Percentiles rank a stretch among this genome's conserved stretches.
Conservation (phyloP, 1,140 invertebrate genomes). For the Bombus superbus region DNA sequence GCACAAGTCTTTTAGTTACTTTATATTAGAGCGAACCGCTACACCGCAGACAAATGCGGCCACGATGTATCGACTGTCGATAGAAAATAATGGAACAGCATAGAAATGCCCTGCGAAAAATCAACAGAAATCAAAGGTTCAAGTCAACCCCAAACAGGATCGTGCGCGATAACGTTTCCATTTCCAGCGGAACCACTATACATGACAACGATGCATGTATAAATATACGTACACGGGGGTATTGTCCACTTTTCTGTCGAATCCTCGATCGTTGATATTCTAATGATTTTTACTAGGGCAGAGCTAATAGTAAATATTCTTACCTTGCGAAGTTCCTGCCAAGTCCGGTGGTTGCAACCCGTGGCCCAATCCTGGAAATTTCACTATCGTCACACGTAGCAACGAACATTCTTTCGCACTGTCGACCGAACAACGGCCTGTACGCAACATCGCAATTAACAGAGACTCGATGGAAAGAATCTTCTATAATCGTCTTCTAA, state of each 20-base stretch:
- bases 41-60: slow-evolving; percentile 62
- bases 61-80: slow-evolving; percentile 70
- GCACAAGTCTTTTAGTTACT: slow-evolving; percentile 79
- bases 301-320: slow-evolving; percentile 81
- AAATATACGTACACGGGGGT: not conserved
- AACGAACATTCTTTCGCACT: slow-evolving; percentile 62
- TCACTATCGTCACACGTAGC: slow-evolving; percentile 82
- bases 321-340: slow-evolving; percentile 93
- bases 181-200: not conserved
- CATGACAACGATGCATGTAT: not conserved
- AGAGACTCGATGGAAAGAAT: slow-evolving; percentile 19
- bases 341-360: slow-evolving; percentile 87
- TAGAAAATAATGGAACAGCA: slow-evolving; percentile 75
- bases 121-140: slow-evolving; percentile 69
- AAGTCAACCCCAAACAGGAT: not conserved
- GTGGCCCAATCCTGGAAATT: slow-evolving; percentile 86
- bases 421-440: slow-evolving; percentile 70
- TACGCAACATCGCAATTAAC: slow-evolving; percentile 81
- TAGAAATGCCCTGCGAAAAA: slow-evolving; percentile 74
- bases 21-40: slow-evolving; percentile 67
- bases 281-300: slow-evolving; percentile 74
- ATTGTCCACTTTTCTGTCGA: slow-evolving; percentile 19
- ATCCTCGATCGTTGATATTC: slow-evolving; percentile 58
- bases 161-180: not conserved
- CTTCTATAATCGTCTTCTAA: not conserved